Base-by-base conservation (phyloP, 1,140 invertebrate species). In the Pissodes strobi region DNA sequence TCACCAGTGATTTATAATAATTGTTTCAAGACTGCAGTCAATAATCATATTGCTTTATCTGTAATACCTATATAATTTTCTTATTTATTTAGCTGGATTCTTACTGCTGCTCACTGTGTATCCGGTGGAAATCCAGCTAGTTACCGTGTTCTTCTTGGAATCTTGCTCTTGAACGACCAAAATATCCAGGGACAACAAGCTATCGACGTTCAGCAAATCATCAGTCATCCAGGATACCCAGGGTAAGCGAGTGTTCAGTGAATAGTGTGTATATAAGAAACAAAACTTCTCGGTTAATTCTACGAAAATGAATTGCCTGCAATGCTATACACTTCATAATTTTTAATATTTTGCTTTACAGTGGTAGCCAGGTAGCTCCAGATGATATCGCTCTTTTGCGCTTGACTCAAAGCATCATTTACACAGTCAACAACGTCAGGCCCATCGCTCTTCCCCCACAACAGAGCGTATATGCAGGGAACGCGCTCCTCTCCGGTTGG, bases 341-440 rank as follows among this genome's bases (percentile, higher is more conserved):
- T n/a, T n/a, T n/a, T n/a, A n/a, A n/a, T n/a, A n/a, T 34, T 6
- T 34, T n/a, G 6, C n/a, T 52, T 30, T 34, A 15, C 38, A 60
- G 79, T 13, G 80, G 79, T 5, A 34, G 10, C 43, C 15, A 34
- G 34, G 82, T 83, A n/a, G 81, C 77, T 15, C 80, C 80, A 43
- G 80, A 85, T 61, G 89, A 91, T 66, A 85, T 90, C 45, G 87
- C 85, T 25, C 43, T 90, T 0, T 70, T 90, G 15, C 80, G 79
- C 59, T 71, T 88, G n/a, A 77, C 75, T 6, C 1, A 13, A n/a
- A 78, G 74, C n/a, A 79, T 84, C 1, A 70, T 89, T 21, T 70
- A 64, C 1, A 82, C 84, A 48, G 83, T 80, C 65, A 69, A 82
- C 15, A 72, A 71, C 38, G 82, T 90, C 0, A 73, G 79, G 0